Evolutionary conservation across 2,113 vertebrate genomes (phyloP), one percentile per base, ranked within the genome.

Genomic region (Callionymus lyra): DNA sequence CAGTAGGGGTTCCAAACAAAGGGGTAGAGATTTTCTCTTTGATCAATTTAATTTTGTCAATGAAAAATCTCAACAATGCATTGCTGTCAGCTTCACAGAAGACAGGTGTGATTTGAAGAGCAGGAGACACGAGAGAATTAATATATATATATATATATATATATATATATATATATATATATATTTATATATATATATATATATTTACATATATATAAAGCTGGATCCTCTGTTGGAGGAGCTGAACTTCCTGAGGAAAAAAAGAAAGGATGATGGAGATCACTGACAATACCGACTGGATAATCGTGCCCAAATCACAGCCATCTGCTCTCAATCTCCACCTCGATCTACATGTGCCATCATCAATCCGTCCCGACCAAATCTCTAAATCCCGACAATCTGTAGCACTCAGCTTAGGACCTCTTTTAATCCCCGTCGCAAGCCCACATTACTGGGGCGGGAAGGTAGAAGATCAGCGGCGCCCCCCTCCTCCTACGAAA

Each of bases 241-340:
- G 71, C 81, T 60, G 71, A 44, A 70, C 70, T 81, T 83, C 76
- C 63, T 38, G 70, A 56, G 80, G 80, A 65, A 83, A 78, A 77
- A 77, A 85, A 82, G n/a, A 80, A 66, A 52, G 68, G 82, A 79
- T 77, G 77, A 74, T 12, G 59, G 70, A 69, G 74, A 84, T 84
- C 82, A 84, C 49, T 79, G 82, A 70, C 77, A 83, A 72, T 77
- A 76, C 62, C 66, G 70, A 53, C 47, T 74, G 75, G 84, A 83
- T 84, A 82, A 84, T 70, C 72, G 46, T 69, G 6, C 51, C 74
- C 76, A 82, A 83, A 88, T 82, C 56, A 47, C 76, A 39, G 71
- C 85, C 86, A 89, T 88, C 88, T 88, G 86, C 82, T 74, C 69
- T 85, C 87, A 83, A 85, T 84, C 79, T 78, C 83, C 59, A 14